phyloP scores from a whole-genome alignment of 2,888 invertebrate species.

The Holacanthella duospinosa region DNA sequence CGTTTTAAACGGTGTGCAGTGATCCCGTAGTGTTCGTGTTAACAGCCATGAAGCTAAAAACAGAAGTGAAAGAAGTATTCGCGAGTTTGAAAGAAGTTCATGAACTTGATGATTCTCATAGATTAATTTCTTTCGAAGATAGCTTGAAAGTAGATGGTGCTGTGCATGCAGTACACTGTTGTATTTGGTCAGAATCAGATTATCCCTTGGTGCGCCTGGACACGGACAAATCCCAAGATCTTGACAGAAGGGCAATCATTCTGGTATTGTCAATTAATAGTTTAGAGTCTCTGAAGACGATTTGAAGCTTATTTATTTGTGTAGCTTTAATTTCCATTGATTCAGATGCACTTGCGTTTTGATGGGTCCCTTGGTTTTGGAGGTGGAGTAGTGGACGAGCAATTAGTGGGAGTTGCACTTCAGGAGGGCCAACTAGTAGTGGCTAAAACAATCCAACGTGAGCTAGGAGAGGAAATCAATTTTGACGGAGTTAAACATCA shows the following conservation, averaged over 20 bases:
- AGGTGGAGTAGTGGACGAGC: conserved; percentile 45
- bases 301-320: no score
- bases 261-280: no score
- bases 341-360: conserved; percentile 49
- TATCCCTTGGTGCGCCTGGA: conserved; percentile 1
- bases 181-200: conserved; percentile 13
- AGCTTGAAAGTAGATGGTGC: not conserved
- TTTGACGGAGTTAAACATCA: conserved; percentile 39
- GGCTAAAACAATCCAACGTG: conserved; percentile 44
- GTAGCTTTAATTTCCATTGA: no score
- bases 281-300: no score
- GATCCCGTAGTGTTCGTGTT: no score
- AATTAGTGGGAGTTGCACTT: conserved; percentile 39
- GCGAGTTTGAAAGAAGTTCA: no score
- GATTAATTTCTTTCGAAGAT: not conserved
- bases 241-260: conserved; percentile 1
- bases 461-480: conserved; percentile 46
- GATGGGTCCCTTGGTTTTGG: conserved; percentile 49
- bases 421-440: not conserved
- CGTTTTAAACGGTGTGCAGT: no score
- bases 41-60: no score
- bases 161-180: conserved; percentile 15
- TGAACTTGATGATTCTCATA: no score
- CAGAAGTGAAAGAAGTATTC: no score
- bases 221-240: not conserved